Evolutionary conservation across 1,140 invertebrate species (phyloP), one percentile per base, ranked within the genome.

Genomic region (Lepidurus apus): DNA sequence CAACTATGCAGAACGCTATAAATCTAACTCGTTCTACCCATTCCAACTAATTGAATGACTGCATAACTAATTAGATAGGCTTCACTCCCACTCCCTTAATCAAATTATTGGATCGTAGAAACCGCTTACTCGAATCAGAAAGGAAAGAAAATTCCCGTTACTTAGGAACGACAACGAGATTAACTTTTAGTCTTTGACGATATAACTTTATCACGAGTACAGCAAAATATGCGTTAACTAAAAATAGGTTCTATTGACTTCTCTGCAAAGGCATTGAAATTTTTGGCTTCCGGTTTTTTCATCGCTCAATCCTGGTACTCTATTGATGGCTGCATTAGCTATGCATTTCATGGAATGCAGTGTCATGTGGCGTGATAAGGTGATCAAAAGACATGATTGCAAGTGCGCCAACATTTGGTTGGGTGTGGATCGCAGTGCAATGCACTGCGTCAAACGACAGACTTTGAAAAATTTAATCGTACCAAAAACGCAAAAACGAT

Each of bases 291-390:
- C 53, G 53, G 53, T 65, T 65, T 7, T 21, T 65, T 65, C 13
- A 65, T 65, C 53, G 21, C 17, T 13, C 53, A n/a, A 65, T 65
- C 7, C 53, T 65, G 6, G 53, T 13, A 21, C 0, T 13, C 53
- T 65, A 65, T 65, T 65, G 17, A 17, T 13, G 47, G 47, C 53
- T 21, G 53, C 21, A 21, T 65, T 65, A 65, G 21, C 17, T n/a
- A 65, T 65, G 2, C n/a, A 65, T 13, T 65, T 65, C 53, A 13
- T n/a, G 17, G 53, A 65, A 65, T 65, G 53, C 53, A 65, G 21
- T 65, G 53, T 65, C 53, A 65, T 65, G 53, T 65, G 53, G 53
- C 53, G 53, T 65, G 53, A 65, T 17, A 21, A n/a, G 13, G 21
- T 13, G 53, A 65, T 65, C 53, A 65, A 65, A 65, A 21, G 13